These are phyloP conservation scores for Augochlorella aurata DNA, from an alignment of 2,888 invertebrate genomes.

Conservation along the genomic window DNA sequence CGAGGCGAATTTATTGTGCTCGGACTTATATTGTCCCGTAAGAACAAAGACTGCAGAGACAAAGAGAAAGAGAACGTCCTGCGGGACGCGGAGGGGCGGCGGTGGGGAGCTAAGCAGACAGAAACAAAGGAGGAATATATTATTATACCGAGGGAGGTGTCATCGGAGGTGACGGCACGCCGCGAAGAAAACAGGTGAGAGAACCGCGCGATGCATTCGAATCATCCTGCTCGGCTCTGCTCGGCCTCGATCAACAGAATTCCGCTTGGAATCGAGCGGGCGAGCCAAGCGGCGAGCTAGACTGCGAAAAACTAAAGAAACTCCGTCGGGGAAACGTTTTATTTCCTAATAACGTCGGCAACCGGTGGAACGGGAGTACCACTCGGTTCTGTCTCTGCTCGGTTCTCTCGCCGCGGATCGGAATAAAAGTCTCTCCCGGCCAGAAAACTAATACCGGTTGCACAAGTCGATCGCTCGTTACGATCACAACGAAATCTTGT, in stretches of 20 bases:
- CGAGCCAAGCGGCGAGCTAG: neutral
- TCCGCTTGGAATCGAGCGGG: neutral
- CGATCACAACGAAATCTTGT: constrained; percentile 52
- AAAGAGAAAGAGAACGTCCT: constrained; percentile 55
- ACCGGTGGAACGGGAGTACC: neutral
- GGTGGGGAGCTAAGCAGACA: constrained; percentile 20
- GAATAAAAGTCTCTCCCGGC: constrained; percentile 32
- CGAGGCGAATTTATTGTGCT: constrained; percentile 56
- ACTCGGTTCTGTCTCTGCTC: neutral
- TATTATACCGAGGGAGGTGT: constrained; percentile 47
- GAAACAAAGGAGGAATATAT: constrained; percentile 61
- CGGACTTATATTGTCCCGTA: constrained; percentile 58
- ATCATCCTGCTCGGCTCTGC: constrained; percentile 16
- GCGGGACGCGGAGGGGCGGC: constrained; percentile 17
- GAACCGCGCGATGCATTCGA: constrained; percentile 31
- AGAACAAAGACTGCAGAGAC: constrained; percentile 58
- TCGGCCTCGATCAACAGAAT: neutral
- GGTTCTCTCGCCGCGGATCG: neutral
- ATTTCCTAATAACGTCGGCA: constrained; percentile 12
- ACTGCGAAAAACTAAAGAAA: constrained; percentile 10
- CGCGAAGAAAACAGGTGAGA: constrained; percentile 49
- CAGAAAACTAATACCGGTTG: constrained; percentile 54
- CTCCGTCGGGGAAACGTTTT: constrained; percentile 6
- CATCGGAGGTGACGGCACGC: constrained; percentile 32
- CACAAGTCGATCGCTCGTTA: constrained; percentile 48